These are phyloP conservation scores for Andrena dorsata DNA, from an alignment of 2,888 invertebrate species.

Conservation along the genomic window DNA sequence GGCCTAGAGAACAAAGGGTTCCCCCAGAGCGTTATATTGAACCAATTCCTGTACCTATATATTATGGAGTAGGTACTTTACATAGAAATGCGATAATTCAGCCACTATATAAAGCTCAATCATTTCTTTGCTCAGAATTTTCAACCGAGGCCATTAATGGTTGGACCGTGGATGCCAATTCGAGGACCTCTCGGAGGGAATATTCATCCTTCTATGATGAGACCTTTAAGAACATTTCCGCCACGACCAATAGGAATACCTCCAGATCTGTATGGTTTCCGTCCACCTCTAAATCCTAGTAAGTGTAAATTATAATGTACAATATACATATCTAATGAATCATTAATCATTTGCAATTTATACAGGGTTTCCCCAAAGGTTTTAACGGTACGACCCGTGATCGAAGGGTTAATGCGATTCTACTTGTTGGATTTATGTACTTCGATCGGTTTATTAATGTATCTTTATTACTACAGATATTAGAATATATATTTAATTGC, in stretches of 20 bases:
- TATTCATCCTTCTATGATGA: slow-evolving; percentile 66
- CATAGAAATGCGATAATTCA: too few species aligned
- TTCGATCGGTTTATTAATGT: too few species aligned
- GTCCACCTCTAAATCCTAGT: slow-evolving; percentile 60
- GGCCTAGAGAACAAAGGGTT: slow-evolving; percentile 58
- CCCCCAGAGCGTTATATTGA: slow-evolving; percentile 58
- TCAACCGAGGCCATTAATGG: slow-evolving; percentile 73
- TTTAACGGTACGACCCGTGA: slow-evolving; percentile 22
- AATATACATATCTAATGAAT: too few species aligned
- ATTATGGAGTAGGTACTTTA: slow-evolving; percentile 68
- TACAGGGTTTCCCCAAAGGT: slow-evolving; percentile 65
- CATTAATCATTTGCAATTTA: slow-evolving; percentile 11
- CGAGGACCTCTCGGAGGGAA: slow-evolving; percentile 67
- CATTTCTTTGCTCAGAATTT: slow-evolving; percentile 30
- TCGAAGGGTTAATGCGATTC: too few species aligned
- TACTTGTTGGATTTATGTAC: too few species aligned
- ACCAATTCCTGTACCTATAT: slow-evolving; percentile 72
- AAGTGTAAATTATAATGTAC: slow-evolving; percentile 24
- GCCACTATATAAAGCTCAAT: too few species aligned
- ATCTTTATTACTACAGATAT: too few species aligned
- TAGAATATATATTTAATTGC: too few species aligned
- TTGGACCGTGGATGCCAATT: slow-evolving; percentile 71
- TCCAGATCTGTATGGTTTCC: slow-evolving; percentile 65
- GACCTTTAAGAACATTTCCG: slow-evolving; percentile 68
- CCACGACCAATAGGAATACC: slow-evolving; percentile 63